Evolutionary conservation across 1,140 invertebrate species (phyloP).

Genomic region (Conus ventricosus): DNA sequence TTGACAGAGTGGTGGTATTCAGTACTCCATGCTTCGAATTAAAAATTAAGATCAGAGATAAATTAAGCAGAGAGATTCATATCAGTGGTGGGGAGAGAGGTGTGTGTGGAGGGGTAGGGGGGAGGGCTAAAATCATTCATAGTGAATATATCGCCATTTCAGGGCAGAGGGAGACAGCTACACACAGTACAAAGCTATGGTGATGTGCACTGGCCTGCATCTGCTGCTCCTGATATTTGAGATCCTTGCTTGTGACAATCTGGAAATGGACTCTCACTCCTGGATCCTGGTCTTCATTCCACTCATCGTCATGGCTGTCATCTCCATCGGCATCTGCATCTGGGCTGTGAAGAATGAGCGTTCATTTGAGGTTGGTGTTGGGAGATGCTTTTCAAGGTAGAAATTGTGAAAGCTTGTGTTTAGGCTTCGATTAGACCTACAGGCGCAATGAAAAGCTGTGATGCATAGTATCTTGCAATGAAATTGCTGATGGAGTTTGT

Average conservation of each 20-base stretch:
- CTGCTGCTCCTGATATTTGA: slow-evolving; percentile 97
- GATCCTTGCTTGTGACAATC: slow-evolving; percentile 94
- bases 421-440: too few species aligned
- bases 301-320: slow-evolving; percentile 95
- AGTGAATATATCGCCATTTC: slow-evolving; percentile 30
- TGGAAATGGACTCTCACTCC: slow-evolving; percentile 87
- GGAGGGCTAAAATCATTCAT: too few species aligned
- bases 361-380: slow-evolving; percentile 89
- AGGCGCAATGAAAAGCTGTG: too few species aligned
- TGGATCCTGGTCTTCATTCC: slow-evolving; percentile 96
- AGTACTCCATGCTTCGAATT: too few species aligned
- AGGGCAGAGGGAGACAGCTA: slow-evolving; percentile 96
- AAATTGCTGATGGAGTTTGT: too few species aligned
- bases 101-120: too few species aligned
- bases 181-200: slow-evolving; percentile 97
- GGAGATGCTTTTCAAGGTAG: neutral
- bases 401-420: neutral
- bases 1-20: too few species aligned
- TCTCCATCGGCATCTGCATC: slow-evolving; percentile 96
- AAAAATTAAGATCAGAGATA: too few species aligned
- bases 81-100: too few species aligned
- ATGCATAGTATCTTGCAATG: too few species aligned
- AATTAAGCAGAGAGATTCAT: too few species aligned
- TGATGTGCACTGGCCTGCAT: slow-evolving; percentile 94
- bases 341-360: slow-evolving; percentile 98